Conservation (phyloP, 2,797 vertebrate genomes). For the Liparis tanakae region DNA sequence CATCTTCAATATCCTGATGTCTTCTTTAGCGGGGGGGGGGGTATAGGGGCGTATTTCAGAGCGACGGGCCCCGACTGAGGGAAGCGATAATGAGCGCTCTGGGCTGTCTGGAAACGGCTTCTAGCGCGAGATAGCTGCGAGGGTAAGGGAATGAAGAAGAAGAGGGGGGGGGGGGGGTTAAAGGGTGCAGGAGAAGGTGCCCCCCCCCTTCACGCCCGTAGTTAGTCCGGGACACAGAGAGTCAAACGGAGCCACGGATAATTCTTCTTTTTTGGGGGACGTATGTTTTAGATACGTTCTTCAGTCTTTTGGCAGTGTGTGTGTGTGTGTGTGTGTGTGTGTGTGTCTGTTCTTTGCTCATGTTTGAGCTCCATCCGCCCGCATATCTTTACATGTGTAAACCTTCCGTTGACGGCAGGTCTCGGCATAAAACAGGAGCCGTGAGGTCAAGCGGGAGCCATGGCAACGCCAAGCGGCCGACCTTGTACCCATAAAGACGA, state of each 20-base stretch:
- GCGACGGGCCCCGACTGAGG: slow-evolving; percentile 67
- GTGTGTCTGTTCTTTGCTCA: too few relatives aligned
- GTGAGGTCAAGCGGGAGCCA: slow-evolving; percentile 63
- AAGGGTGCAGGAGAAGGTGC: slow-evolving; percentile 67
- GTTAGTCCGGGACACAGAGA: slow-evolving; percentile 38
- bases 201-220: slow-evolving; percentile 59
- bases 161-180: slow-evolving; percentile 10
- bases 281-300: not conserved
- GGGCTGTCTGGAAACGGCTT: slow-evolving; percentile 71
- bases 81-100: slow-evolving; percentile 74
- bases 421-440: slow-evolving; percentile 53
- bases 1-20: slow-evolving; percentile 61
- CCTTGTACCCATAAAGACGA: slow-evolving; percentile 56
- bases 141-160: slow-evolving; percentile 31
- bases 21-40: slow-evolving; percentile 43
- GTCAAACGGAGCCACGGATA: slow-evolving; percentile 20
- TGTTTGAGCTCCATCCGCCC: not conserved
- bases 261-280: not conserved
- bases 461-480: slow-evolving; percentile 66
- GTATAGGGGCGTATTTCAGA: slow-evolving; percentile 52
- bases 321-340: not conserved
- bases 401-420: slow-evolving; percentile 3
- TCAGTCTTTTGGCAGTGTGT: not conserved
- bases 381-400: not conserved
- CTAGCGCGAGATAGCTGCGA: slow-evolving; percentile 51